Evolutionary conservation across 2,888 invertebrate species (phyloP), one percentile per base, ranked within the genome.

Genomic region (Hartigia nigra): DNA sequence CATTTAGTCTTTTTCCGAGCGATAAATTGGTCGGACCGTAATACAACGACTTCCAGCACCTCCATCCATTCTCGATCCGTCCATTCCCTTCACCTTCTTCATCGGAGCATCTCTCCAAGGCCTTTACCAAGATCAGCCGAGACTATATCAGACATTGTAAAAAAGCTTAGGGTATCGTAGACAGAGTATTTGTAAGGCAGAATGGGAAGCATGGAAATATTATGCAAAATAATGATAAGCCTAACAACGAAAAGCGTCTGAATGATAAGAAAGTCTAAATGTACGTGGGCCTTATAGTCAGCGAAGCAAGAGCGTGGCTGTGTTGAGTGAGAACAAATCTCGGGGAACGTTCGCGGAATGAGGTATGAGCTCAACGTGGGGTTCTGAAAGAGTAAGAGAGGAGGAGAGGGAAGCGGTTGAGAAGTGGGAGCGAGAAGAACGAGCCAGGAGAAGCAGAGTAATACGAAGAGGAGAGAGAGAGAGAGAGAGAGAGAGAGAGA

Each of bases 271-370:
- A 23, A 9, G 23, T 23, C 9, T 55, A 9, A 23, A 55, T 55
- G 55, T 55, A 55, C 55, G 55, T 55, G 55, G 55, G 55, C 23
- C 55, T 55, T 23, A 2, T 55, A 9, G 23, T 23, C 0, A 23
- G 23, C 3, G 55, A 55, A 55, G 55, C 9, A 23, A 55, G 55
- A 55, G 9, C 72, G 79, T 74, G 76, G 70, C 79, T 76, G n/a
- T 74, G 74, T 69, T 74, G 80, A 79, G 82, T 79, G 80, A 80
- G 80, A 83, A 81, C 76, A 83, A 82, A 82, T 82, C 81, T 81
- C 76, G 76, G 35, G 34, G 78, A 79, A 78, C 78, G 78, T 76
- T 79, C 77, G 79, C 78, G 81, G 81, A 80, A 79, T 79, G 78
- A 79, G 80, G 79, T 81, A 82, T 76, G 77, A 78, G 79, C 77